Conservation (phyloP, 2,113 vertebrate species). For the Thunnus thynnus region DNA sequence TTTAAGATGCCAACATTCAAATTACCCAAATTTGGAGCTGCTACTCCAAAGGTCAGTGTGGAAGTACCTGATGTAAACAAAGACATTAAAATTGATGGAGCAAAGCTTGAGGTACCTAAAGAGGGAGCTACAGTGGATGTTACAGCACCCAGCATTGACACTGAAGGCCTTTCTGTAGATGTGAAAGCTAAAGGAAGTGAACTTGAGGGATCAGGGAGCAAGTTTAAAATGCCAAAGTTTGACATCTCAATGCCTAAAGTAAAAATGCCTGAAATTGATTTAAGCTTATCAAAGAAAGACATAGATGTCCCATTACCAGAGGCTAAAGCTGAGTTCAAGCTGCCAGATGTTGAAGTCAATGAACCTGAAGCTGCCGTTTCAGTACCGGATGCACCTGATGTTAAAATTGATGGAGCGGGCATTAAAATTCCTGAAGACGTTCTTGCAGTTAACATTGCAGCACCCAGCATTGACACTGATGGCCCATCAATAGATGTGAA, state of each 20-base stretch:
- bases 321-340: constrained; percentile 34
- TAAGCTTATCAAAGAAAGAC: constrained; percentile 8
- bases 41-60: background rate
- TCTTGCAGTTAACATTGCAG: background rate
- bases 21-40: constrained; percentile 63
- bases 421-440: constrained; percentile 33
- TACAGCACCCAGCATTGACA: constrained; percentile 1
- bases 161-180: background rate
- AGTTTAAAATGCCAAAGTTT: constrained; percentile 62
- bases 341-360: constrained; percentile 60
- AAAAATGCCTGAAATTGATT: constrained; percentile 30
- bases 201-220: constrained; percentile 9
- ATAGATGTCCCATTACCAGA: too few relatives aligned
- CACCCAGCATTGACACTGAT: background rate
- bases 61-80: constrained; percentile 21
- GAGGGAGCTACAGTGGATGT: constrained; percentile 16
- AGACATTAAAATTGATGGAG: background rate
- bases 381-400: background rate
- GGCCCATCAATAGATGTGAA: background rate
- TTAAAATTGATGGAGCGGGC: constrained; percentile 26
- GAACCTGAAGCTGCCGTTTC: constrained; percentile 28
- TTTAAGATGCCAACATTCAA: constrained; percentile 70
- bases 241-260: constrained; percentile 40
- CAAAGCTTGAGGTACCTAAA: constrained; percentile 37
- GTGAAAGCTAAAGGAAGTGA: constrained; percentile 10